Evolutionary conservation across 2,113 vertebrate genomes (phyloP).

Genomic region (Gallinago undulata): DNA sequence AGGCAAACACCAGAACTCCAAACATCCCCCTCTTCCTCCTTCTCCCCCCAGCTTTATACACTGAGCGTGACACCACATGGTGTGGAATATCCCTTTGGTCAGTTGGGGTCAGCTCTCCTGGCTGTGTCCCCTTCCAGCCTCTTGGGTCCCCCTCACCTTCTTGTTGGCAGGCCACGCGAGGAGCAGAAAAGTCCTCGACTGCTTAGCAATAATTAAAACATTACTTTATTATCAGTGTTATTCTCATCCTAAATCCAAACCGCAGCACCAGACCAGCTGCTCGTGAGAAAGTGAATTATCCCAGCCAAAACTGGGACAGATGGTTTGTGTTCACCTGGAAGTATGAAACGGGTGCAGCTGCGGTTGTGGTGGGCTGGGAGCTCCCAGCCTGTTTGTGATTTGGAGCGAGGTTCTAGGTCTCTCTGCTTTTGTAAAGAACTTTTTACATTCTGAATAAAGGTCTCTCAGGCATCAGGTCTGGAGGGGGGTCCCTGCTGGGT

Average conservation of each 20-base stretch:
- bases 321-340: not conserved
- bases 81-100: not conserved
- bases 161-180: not conserved
- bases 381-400: not conserved
- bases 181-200: not conserved
- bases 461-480: not conserved
- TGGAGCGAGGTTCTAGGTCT: not conserved
- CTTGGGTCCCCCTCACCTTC: not conserved
- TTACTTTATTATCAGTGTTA: not conserved
- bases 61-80: not conserved
- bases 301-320: not conserved
- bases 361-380: not conserved
- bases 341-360: not conserved
- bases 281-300: not conserved
- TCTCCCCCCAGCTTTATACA: not conserved
- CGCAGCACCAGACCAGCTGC: not conserved
- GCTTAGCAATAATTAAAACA: not conserved
- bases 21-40: not conserved
- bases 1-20: not conserved
- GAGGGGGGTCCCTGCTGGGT: not conserved
- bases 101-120: not conserved
- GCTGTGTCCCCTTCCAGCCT: not conserved
- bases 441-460: conserved; percentile 54
- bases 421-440: not conserved
- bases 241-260: not conserved